Evolutionary conservation across 2,113 vertebrate species (phyloP), one percentile per base, ranked within the genome.

Genomic region (Psilopogon haemacephalus): DNA sequence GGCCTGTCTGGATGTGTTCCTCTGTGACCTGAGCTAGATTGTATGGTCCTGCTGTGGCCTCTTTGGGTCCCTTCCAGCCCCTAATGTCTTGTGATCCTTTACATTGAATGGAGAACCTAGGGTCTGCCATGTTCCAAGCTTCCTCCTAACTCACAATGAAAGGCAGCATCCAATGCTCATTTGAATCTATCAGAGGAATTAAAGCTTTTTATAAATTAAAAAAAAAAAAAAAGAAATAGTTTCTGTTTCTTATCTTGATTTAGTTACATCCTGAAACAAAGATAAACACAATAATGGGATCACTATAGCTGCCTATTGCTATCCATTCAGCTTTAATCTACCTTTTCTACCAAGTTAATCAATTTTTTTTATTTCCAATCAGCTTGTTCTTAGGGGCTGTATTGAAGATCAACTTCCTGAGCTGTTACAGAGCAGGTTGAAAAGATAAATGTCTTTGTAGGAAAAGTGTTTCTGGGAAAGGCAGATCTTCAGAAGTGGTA

Each of bases 171-270:
- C 10, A 15, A 56, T 91, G 48, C 1, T 77, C 21, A 82, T 77
- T 33, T 76, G 55, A 92, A 82, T n/a, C 32, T 78, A 88, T 30
- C 30, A 73, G 4, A 58, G 15, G 46, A 58, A 93, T 83, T 90
- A 63, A 69, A 78, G 6, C 56, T 69, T 42, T 87, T n/a, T 38
- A 68, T 77, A 2, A 8, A 35, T 37, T 59, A 9, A 44, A 17
- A 65, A 9, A 44, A 17, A 17, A 13, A 8, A 27, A 32, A 48
- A 0, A 52, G 0, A 54, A 58, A 50, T 3, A 1, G 52, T 86
- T 73, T 65, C 42, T 74, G 23, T 30, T 79, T 91, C 15, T 92
- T 91, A 37, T 87, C 60, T 95, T 89, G 52, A 84, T 91, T 94
- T 86, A 80, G 28, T 42, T 30, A 46, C 24, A 90, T 15, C 6